Percentiles rank a stretch among this genome's conserved stretches.
phyloP scores from a whole-genome alignment of 2,797 vertebrate species.

The Leuciscus waleckii region DNA sequence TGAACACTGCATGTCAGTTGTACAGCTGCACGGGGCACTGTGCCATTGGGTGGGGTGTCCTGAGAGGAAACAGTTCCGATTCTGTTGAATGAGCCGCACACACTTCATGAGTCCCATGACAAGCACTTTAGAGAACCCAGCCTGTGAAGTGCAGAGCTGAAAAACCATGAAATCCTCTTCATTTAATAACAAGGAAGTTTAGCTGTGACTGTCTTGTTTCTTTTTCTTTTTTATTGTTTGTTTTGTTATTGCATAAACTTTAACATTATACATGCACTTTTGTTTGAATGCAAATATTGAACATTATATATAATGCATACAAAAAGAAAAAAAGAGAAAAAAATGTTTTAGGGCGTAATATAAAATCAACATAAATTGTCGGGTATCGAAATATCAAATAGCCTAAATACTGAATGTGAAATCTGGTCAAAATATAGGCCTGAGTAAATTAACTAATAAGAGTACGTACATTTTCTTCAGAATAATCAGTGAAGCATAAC shows the following conservation, averaged over 20 bases:
- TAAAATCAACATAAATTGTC: neutral
- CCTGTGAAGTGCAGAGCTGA: neutral
- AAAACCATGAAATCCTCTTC: slow-evolving; percentile 6
- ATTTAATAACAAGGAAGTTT: neutral
- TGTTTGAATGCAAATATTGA: neutral
- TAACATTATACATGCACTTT: neutral
- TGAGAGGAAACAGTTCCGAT: slow-evolving; percentile 71
- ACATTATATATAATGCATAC: neutral
- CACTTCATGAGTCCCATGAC: slow-evolving; percentile 46
- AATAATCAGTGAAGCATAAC: neutral
- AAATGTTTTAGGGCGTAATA: neutral
- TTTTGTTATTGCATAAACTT: neutral
- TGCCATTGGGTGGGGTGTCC: slow-evolving; percentile 77
- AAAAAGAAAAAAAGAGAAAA: neutral
- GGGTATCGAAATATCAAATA: neutral
- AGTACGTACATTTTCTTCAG: neutral
- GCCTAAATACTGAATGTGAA: neutral
- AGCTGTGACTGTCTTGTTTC: neutral
- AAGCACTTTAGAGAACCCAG: slow-evolving; percentile 13
- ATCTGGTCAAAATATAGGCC: neutral
- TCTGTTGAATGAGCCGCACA: slow-evolving; percentile 66
- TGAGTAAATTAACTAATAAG: neutral
- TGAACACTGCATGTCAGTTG: slow-evolving; percentile 66
- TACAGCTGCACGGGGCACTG: slow-evolving; percentile 71
- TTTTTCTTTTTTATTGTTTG: neutral